Conservation (phyloP, 2,888 invertebrate genomes). For the Phasia obesa region DNA sequence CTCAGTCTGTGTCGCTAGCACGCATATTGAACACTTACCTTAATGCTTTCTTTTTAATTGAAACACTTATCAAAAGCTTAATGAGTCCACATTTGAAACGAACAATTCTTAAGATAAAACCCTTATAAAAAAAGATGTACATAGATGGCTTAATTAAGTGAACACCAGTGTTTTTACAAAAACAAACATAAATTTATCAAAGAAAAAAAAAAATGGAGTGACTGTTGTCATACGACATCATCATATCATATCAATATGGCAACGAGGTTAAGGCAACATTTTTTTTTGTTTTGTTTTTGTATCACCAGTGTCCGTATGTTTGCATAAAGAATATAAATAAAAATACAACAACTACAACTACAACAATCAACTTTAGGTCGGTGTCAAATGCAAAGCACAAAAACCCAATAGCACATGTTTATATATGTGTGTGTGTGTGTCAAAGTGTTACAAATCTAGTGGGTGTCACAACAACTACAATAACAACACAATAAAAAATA, state of each 20-base stretch:
- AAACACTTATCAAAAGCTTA: no score
- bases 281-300: constrained; percentile 34
- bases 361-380: constrained; percentile 73
- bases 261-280: constrained; percentile 69
- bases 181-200: no score
- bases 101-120: no score
- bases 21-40: no score
- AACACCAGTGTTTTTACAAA: no score
- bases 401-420: background rate
- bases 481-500: constrained; percentile 25
- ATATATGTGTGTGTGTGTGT: background rate
- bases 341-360: constrained; percentile 57
- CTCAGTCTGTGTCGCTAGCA: no score
- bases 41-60: no score
- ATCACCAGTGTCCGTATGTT: constrained; percentile 29
- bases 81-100: no score
- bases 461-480: constrained; percentile 44
- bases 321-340: constrained; percentile 34
- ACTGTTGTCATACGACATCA: constrained; percentile 66
- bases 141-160: no score
- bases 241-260: constrained; percentile 66
- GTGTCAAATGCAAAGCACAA: constrained; percentile 40
- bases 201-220: constrained; percentile 52
- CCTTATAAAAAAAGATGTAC: no score
- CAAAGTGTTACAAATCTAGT: constrained; percentile 32